Percentiles rank a stretch among this genome's conserved stretches.
Conservation (phyloP, 2,888 invertebrate species). For the Blomia tropicalis region DNA sequence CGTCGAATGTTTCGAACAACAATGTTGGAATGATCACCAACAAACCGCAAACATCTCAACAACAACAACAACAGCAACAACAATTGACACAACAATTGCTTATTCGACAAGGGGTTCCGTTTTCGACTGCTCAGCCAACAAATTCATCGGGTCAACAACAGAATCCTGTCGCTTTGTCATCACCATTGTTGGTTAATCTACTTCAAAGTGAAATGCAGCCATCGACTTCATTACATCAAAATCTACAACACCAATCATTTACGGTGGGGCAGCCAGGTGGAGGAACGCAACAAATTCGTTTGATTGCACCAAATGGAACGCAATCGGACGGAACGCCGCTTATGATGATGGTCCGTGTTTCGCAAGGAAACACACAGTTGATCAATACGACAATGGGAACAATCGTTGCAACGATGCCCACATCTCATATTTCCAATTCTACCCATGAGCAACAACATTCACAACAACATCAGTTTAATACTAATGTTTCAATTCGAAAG, state of each 20-base stretch:
- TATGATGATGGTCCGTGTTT: slow-evolving; percentile 10
- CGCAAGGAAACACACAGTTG: slow-evolving; percentile 6
- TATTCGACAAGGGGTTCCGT: slow-evolving; percentile 24
- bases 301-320: background rate
- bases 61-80: slow-evolving; percentile 31
- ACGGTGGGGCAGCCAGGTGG: background rate
- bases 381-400: background rate
- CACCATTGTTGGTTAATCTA: slow-evolving; percentile 74
- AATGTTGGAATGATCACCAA: background rate
- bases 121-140: background rate
- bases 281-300: background rate
- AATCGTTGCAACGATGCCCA: background rate
- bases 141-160: slow-evolving; percentile 3
- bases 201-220: slow-evolving; percentile 57
- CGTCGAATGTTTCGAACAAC: background rate
- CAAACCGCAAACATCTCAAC: background rate
- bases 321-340: background rate
- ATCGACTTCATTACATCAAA: background rate
- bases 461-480: background rate
- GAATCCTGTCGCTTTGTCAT: slow-evolving; percentile 55
- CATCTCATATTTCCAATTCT: background rate
- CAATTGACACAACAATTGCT: slow-evolving; percentile 28
- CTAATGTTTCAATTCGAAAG: background rate
- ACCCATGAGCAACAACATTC: background rate
- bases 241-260: background rate